Conservation (phyloP, 2,797 vertebrate genomes). For the Macrochelys suwanniensis region DNA sequence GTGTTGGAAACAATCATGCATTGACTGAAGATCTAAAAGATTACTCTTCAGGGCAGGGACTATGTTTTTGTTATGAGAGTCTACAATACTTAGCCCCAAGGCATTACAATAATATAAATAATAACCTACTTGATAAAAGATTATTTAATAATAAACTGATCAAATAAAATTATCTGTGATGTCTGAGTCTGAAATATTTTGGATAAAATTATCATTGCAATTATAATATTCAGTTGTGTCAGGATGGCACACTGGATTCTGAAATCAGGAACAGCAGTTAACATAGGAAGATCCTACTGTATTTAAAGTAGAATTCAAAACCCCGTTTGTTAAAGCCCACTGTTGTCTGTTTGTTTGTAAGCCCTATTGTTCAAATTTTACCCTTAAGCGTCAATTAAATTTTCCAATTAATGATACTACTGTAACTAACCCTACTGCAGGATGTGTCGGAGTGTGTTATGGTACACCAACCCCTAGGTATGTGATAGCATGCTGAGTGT, state of each 20-base stretch:
- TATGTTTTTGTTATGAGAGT: neutral
- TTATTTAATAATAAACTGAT: neutral
- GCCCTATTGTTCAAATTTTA: neutral
- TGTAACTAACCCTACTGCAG: neutral
- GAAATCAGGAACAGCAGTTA: neutral
- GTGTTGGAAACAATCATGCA: too few species aligned
- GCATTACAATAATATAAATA: neutral
- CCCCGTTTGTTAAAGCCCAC: neutral
- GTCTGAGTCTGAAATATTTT: neutral
- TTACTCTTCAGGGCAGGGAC: neutral
- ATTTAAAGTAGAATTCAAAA: neutral
- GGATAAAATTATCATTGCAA: neutral
- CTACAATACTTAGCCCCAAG: slow-evolving; percentile 15
- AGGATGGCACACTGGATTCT: neutral
- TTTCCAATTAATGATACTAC: neutral
- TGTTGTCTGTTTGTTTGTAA: neutral
- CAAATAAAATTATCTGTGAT: neutral
- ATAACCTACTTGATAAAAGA: neutral
- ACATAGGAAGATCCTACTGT: neutral
- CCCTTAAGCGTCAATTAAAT: neutral
- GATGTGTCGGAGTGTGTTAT: neutral
- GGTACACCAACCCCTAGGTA: neutral
- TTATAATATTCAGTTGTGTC: neutral
- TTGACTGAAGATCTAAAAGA: neutral
- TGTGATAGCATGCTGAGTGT: neutral